These are phyloP conservation scores for Cataglyphis livida DNA, from an alignment of 2,888 invertebrate genomes.

Conservation along the genomic window DNA sequence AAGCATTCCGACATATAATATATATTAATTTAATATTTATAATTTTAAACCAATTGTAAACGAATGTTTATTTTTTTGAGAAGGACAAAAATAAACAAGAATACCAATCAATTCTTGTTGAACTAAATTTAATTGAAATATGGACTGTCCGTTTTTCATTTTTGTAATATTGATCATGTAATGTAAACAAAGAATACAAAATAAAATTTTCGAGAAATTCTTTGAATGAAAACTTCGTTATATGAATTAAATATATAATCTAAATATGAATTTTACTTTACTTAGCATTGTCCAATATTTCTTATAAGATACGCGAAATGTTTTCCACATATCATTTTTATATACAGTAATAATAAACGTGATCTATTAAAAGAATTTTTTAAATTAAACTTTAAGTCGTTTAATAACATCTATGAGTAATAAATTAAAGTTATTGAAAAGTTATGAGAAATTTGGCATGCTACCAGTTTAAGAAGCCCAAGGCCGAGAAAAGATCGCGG, in stretches of 20 bases:
- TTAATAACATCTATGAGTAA: neutral
- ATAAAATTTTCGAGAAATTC: neutral
- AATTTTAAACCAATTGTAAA: neutral
- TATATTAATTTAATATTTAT: neutral
- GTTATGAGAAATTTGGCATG: neutral
- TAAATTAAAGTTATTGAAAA: neutral
- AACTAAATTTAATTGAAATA: neutral
- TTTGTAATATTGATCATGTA: neutral
- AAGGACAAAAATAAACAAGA: neutral
- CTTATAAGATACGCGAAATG: neutral
- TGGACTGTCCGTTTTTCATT: neutral
- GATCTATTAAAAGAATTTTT: neutral
- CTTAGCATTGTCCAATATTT: neutral
- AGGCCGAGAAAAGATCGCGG: slow-evolving; percentile 49
- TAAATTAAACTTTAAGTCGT: neutral
- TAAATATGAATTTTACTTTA: neutral
- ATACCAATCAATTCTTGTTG: slow-evolving; percentile 13
- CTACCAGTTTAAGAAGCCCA: neutral
- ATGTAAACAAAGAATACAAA: slow-evolving; percentile 1
- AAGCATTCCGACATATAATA: neutral
- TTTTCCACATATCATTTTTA: neutral
- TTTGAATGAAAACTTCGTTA: neutral
- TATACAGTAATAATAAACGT: neutral
- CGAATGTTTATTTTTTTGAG: neutral
- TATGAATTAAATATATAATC: neutral